Conservation (phyloP, 2,888 invertebrate genomes). For the Byasa hedistus region DNA sequence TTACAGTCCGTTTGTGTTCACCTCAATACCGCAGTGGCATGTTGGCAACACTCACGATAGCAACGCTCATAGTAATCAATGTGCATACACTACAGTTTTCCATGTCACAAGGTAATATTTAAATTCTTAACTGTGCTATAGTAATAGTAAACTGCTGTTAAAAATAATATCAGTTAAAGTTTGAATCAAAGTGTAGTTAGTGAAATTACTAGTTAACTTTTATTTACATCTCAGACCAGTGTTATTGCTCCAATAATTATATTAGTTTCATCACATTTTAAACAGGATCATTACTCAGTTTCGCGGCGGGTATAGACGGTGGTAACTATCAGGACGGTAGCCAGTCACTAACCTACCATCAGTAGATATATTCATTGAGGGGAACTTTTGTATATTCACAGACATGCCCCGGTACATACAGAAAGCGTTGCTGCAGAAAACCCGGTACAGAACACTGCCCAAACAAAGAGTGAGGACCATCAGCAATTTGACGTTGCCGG, state of each 20-base stretch:
- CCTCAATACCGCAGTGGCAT: constrained; percentile 1
- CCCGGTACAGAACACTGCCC: constrained; percentile 36
- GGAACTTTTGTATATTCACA: constrained; percentile 34
- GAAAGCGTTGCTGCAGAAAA: constrained; percentile 47
- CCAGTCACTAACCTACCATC: too few species aligned
- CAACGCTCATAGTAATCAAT: not conserved
- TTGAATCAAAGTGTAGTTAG: too few species aligned
- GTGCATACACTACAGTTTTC: constrained; percentile 13
- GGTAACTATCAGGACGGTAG: too few species aligned
- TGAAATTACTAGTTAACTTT: too few species aligned
- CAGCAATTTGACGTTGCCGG: constrained; percentile 48
- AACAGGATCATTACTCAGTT: too few species aligned
- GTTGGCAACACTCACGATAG: constrained; percentile 8
- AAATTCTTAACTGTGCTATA: not conserved
- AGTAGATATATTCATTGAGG: too few species aligned
- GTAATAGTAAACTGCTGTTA: too few species aligned
- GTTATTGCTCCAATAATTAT: too few species aligned
- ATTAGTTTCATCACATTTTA: too few species aligned
- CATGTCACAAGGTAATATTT: constrained; percentile 16
- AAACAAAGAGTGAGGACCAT: constrained; percentile 47
- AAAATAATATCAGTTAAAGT: too few species aligned
- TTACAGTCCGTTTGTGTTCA: not conserved
- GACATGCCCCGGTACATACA: constrained; percentile 53
- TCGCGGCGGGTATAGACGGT: too few species aligned
- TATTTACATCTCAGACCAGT: too few species aligned